Conservation (phyloP, 2,888 invertebrate genomes). For the Malacosoma neustria region DNA sequence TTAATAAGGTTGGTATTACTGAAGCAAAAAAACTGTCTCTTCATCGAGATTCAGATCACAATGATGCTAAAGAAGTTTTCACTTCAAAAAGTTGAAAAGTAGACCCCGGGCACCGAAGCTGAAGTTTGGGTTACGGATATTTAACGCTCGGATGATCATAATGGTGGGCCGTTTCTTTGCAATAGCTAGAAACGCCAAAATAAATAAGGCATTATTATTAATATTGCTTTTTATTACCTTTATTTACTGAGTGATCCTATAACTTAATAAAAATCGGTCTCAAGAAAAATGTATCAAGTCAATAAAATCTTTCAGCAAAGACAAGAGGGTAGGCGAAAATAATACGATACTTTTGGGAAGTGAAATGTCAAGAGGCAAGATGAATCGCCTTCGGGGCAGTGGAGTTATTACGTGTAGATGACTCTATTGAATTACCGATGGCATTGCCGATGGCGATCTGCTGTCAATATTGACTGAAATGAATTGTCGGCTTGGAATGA, state of each 20-base stretch:
- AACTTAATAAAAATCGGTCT: not conserved
- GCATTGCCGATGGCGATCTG: no score
- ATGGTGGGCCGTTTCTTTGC: no score
- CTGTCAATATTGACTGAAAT: not conserved
- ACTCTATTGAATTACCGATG: not conserved
- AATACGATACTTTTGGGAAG: constrained; percentile 22
- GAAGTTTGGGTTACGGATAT: no score
- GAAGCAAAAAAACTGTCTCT: no score
- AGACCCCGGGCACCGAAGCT: no score
- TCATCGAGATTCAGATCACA: no score
- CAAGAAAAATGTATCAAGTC: constrained; percentile 6
- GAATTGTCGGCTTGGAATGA: not conserved
- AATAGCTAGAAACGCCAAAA: no score
- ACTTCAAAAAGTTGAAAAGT: no score
- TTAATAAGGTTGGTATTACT: no score
- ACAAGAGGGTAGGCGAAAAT: constrained; percentile 12
- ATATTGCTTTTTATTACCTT: not conserved
- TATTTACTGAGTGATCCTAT: not conserved
- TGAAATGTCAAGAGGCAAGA: constrained; percentile 20
- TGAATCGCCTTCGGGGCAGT: constrained; percentile 10
- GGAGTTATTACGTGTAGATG: constrained; percentile 8
- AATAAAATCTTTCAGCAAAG: constrained; percentile 6
- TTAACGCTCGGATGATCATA: no score
- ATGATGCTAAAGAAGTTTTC: no score
- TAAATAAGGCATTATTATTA: no score